A percentile compares a stretch with the other conserved stretches of the same genome.
phyloP scores from a whole-genome alignment of 2,888 invertebrate genomes.

The Agonopterix heracliana region DNA sequence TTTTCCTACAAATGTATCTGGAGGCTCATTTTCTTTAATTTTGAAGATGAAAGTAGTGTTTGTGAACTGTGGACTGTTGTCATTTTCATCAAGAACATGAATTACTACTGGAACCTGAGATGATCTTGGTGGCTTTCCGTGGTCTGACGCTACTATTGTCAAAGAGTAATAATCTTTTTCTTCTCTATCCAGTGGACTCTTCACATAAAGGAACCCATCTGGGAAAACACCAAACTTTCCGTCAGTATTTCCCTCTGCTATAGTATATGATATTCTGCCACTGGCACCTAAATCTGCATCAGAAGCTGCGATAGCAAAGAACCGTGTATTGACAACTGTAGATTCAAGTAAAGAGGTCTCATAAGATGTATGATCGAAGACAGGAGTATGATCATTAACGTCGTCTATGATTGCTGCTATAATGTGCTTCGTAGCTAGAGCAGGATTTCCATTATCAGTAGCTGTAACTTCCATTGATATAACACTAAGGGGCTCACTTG shows the following conservation, averaged over 20 bases:
- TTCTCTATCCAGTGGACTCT: constrained; percentile 91
- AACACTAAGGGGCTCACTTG: constrained; percentile 82
- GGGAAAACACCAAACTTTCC: constrained; percentile 96
- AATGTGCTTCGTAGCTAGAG: constrained; percentile 84
- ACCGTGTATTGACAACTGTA: constrained; percentile 91
- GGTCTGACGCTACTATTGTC: constrained; percentile 88
- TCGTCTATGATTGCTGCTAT: constrained; percentile 86
- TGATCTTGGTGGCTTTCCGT: constrained; percentile 84
- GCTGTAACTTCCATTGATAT: constrained; percentile 88
- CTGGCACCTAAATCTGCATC: constrained; percentile 91
- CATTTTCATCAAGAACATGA: constrained; percentile 96
- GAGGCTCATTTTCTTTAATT: constrained; percentile 90
- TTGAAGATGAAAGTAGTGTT: constrained; percentile 94
- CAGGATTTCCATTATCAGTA: constrained; percentile 87
- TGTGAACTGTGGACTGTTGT: constrained; percentile 94
- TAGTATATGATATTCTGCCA: constrained; percentile 86
- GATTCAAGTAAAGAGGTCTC: constrained; percentile 95
- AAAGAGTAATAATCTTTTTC: constrained; percentile 93
- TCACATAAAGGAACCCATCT: constrained; percentile 93
- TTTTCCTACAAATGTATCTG: constrained; percentile 94
- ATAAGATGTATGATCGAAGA: constrained; percentile 93
- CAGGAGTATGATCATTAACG: constrained; percentile 96
- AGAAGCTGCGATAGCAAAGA: constrained; percentile 91
- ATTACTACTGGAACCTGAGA: constrained; percentile 94
- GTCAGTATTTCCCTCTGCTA: constrained; percentile 90